Conservation (phyloP, 2,888 invertebrate species). For the Cosmorhoe ocellata region DNA sequence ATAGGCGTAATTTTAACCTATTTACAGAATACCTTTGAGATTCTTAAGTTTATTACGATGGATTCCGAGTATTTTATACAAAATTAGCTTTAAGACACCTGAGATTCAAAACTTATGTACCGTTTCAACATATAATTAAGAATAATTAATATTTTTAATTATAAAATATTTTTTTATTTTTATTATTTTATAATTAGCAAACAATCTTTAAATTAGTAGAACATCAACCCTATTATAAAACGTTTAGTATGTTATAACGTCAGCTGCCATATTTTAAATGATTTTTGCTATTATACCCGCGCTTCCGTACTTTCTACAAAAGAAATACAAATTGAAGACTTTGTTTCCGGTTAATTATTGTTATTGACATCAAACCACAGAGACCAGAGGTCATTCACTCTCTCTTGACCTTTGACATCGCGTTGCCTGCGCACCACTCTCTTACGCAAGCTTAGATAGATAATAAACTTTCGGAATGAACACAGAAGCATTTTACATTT, state of each 20-base stretch:
- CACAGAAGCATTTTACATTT: too few species aligned
- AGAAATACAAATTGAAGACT: too few species aligned
- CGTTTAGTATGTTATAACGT: too few species aligned
- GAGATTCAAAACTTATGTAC: not conserved
- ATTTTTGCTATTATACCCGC: too few species aligned
- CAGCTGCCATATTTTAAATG: not conserved
- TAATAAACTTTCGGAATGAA: not conserved
- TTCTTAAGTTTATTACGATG: not conserved
- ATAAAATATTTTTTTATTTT: too few species aligned
- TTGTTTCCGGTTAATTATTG: too few species aligned
- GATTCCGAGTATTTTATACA: conserved; percentile 8
- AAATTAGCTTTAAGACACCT: conserved; percentile 11
- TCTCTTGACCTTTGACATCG: conserved; percentile 61
- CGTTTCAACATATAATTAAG: not conserved
- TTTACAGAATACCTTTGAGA: conserved; percentile 6
- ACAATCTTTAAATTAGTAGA: too few species aligned
- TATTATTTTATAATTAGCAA: too few species aligned
- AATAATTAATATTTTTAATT: too few species aligned
- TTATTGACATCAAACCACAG: too few species aligned
- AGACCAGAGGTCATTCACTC: conserved; percentile 41
- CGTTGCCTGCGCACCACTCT: conserved; percentile 37
- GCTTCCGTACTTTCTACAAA: too few species aligned
- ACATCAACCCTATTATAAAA: too few species aligned
- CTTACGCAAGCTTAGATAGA: conserved; percentile 33
- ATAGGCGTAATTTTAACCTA: conserved; percentile 12